Conservation (phyloP, 2,888 invertebrate species). For the Oithona nana region DNA sequence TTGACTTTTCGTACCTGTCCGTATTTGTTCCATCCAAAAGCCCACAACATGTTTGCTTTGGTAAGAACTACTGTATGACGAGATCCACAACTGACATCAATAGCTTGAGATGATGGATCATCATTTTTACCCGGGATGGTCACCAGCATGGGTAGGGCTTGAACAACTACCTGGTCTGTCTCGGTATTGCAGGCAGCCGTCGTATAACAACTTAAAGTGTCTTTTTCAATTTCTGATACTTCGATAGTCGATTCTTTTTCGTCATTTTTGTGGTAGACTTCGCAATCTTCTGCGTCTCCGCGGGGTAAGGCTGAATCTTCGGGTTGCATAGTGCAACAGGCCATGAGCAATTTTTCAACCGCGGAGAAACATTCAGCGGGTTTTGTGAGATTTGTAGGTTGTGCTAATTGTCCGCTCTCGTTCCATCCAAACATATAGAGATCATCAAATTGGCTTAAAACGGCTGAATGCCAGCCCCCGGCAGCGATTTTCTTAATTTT, state of each 20-base stretch:
- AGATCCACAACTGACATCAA: constrained; percentile 16
- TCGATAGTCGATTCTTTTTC: not conserved
- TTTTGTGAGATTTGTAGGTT: constrained; percentile 8
- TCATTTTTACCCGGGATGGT: constrained; percentile 1
- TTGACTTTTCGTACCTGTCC: constrained; percentile 3
- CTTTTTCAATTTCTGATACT: not conserved
- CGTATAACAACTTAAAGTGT: constrained; percentile 2
- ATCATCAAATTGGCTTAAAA: constrained; percentile 9
- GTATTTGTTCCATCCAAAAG: constrained; percentile 18
- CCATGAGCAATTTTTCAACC: constrained; percentile 16
- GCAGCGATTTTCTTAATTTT: constrained; percentile 11
- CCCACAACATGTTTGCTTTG: constrained; percentile 12
- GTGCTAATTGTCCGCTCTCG: constrained; percentile 14
- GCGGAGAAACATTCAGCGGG: constrained; percentile 17
- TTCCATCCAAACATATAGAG: constrained; percentile 18
- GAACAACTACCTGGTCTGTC: constrained; percentile 11
- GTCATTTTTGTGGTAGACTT: constrained; percentile 12
- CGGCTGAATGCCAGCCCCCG: constrained; percentile 16
- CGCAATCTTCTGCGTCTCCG: constrained; percentile 13
- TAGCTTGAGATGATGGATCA: not conserved
- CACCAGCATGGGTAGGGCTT: constrained; percentile 10
- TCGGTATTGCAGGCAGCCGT: constrained; percentile 2
- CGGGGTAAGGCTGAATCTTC: constrained; percentile 14
- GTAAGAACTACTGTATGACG: constrained; percentile 15
- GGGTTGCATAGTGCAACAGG: constrained; percentile 17